Percentiles rank a stretch among this genome's conserved stretches.
These are phyloP conservation scores for Leptinotarsa peninsularis DNA, from an alignment of 2,888 invertebrate genomes.

Conservation along the genomic window DNA sequence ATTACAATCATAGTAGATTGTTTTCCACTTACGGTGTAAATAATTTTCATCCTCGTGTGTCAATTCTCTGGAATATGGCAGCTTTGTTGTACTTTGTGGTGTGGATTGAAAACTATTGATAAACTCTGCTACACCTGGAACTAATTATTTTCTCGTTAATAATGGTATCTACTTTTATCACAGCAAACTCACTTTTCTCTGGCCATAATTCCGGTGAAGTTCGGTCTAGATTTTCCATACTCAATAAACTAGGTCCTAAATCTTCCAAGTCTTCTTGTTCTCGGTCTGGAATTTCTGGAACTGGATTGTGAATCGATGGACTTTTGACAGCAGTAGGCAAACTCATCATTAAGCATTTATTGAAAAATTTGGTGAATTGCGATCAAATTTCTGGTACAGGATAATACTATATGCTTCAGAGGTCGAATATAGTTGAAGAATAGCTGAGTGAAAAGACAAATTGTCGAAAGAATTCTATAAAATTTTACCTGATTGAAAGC, in stretches of 20 bases:
- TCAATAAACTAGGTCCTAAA: slow-evolving; percentile 82
- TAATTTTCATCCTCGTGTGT: slow-evolving; percentile 80
- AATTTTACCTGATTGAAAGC: slow-evolving; percentile 72
- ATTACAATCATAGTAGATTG: neutral
- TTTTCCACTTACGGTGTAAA: slow-evolving; percentile 77
- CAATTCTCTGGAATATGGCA: slow-evolving; percentile 77
- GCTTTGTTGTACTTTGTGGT: slow-evolving; percentile 70
- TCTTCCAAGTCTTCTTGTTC: slow-evolving; percentile 56
- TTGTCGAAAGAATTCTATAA: slow-evolving; percentile 45
- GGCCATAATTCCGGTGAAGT: slow-evolving; percentile 98
- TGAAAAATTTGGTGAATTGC: slow-evolving; percentile 1
- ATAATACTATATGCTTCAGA: neutral
- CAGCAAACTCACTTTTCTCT: slow-evolving; percentile 80
- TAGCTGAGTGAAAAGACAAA: neutral
- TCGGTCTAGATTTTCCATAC: slow-evolving; percentile 91
- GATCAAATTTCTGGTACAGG: neutral
- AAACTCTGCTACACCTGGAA: slow-evolving; percentile 91
- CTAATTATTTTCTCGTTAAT: slow-evolving; percentile 65
- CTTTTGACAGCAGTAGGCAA: slow-evolving; percentile 47
- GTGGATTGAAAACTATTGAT: slow-evolving; percentile 73
- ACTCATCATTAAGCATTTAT: neutral
- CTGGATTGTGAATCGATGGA: slow-evolving; percentile 36
- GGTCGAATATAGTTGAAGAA: slow-evolving; percentile 8
- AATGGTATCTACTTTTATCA: neutral
- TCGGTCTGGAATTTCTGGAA: slow-evolving; percentile 48